These are phyloP conservation scores for Lipotes vexillifer DNA, from an alignment of 2,113 vertebrate genomes.

Conservation along the genomic window DNA sequence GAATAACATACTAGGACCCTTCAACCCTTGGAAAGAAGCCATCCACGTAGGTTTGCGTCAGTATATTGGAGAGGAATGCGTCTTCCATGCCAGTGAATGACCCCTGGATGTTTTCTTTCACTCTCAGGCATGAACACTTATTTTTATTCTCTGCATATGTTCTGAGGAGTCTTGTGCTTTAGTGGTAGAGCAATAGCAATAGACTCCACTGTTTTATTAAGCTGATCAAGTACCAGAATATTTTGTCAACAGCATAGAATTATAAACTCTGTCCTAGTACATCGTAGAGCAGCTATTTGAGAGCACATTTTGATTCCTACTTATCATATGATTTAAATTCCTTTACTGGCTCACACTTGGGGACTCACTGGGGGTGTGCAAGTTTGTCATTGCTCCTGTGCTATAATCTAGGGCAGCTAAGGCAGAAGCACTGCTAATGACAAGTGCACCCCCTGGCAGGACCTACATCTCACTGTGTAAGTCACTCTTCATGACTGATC, in stretches of 20 bases:
- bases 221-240: constrained; percentile 23
- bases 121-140: neutral
- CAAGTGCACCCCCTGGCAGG: neutral
- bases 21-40: neutral
- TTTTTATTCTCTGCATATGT: neutral
- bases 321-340: constrained; percentile 8
- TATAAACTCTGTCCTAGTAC: neutral
- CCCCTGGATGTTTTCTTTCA: neutral
- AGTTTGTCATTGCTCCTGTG: neutral
- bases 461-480: neutral
- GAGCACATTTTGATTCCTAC: neutral
- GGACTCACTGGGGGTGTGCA: neutral
- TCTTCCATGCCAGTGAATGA: neutral
- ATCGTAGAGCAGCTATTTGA: neutral
- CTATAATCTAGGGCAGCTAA: neutral
- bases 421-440: neutral
- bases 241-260: constrained; percentile 15
- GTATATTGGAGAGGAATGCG: neutral
- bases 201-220: constrained; percentile 20
- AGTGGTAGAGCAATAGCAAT: neutral
- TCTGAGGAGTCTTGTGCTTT: neutral
- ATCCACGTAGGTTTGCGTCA: neutral
- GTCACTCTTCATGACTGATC: neutral
- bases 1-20: neutral
- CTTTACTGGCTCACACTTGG: neutral